Evolutionary conservation across 2,888 invertebrate species (phyloP), one percentile per base, ranked within the genome.

Genomic region (Empis stercorea): DNA sequence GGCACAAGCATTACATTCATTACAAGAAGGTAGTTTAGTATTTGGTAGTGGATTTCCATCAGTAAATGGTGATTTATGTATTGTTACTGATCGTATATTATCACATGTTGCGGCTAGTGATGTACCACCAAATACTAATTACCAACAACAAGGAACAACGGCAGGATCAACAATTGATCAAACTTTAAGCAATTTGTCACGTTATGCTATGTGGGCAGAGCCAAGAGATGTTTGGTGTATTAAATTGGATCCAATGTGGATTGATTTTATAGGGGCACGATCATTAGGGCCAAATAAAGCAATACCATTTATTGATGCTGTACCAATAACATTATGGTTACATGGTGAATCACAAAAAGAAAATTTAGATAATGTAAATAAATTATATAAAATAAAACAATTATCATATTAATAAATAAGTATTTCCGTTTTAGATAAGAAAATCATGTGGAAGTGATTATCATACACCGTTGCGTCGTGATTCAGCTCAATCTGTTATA

Each of bases 221-320:
- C 81, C 81, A n/a, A 78, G 87, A 54, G 81, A 87, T 57, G 80
- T 95, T 11, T 95, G 94, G 87, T 89, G 87, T 64, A 77, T 88
- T 13, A 77, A 81, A 56, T 74, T 87, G 38, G 94, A 95, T 63
- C 94, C 95, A 0, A 76, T 93, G 45, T 95, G 94, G 93, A 83
- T 86, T 11, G 95, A 95, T 68, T 94, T 94, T 66, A 75, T 81
- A 51, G 92, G 91, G 7, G 86, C 87, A 1, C 75, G 86, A 27
- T 86, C 87, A 0, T 74, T 79, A 23, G 84, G 84, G 2, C 75
- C 76, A 48, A 79, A 76, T 60, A 80, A 80, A 58, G 79, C 87
- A 0, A 81, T 87, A 53, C 84, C 89, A 3, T 79, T 89, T 61
- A 66, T 89, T 27, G 89, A 89, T 65, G 84, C 92, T 5, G 83